A percentile compares a stretch with the other conserved stretches of the same genome.
These are phyloP conservation scores for Neoscelio sp. DNA, from an alignment of 2,888 invertebrate species.

Conservation along the genomic window DNA sequence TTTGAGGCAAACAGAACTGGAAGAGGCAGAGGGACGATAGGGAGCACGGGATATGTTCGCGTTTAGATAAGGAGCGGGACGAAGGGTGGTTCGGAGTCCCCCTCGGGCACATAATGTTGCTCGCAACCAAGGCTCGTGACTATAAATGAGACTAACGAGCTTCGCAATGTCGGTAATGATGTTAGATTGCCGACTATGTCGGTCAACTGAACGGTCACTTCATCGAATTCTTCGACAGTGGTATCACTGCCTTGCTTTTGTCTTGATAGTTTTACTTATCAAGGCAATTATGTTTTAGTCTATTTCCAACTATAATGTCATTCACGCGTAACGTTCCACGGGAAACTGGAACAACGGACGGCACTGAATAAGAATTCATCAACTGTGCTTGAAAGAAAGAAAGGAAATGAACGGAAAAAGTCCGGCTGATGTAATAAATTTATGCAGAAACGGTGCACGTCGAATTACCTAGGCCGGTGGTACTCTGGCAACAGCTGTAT, in stretches of 20 bases:
- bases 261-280: slow-evolving; percentile 11
- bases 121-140: slow-evolving; percentile 74
- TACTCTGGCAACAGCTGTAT: not conserved
- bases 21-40: slow-evolving; percentile 24
- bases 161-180: slow-evolving; percentile 82
- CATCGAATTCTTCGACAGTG: slow-evolving; percentile 75
- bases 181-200: slow-evolving; percentile 79
- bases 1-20: slow-evolving; percentile 18
- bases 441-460: not conserved
- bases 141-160: slow-evolving; percentile 83
- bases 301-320: slow-evolving; percentile 5
- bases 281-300: slow-evolving; percentile 37
- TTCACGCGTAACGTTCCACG: too few species aligned
- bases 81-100: slow-evolving; percentile 53
- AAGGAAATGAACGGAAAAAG: too few species aligned
- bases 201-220: slow-evolving; percentile 74
- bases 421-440: not conserved
- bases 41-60: slow-evolving; percentile 36
- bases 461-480: not conserved
- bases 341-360: too few species aligned
- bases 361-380: too few species aligned
- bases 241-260: slow-evolving; percentile 69
- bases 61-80: slow-evolving; percentile 37
- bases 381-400: too few species aligned
- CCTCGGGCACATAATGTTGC: slow-evolving; percentile 52